Evolutionary conservation across 2,797 vertebrate genomes (phyloP).

Genomic region (Hephaestus fuliginosus): DNA sequence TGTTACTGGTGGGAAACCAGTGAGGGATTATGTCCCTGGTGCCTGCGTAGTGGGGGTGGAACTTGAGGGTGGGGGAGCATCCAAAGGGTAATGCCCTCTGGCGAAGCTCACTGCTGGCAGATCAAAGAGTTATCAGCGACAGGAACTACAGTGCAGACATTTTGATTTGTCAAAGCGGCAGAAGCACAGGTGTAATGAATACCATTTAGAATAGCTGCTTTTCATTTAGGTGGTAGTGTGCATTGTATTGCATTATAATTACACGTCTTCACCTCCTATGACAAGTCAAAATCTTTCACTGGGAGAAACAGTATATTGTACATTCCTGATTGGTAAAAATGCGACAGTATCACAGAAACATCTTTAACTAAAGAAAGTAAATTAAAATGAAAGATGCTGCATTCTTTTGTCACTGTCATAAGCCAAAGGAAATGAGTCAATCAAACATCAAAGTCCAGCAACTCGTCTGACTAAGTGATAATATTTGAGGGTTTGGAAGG

Average conservation of each 20-base stretch:
- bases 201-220: background rate
- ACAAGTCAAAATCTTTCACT: background rate
- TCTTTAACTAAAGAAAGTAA: background rate
- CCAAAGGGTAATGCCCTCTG: background rate
- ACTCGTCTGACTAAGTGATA: background rate
- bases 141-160: background rate
- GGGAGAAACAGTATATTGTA: background rate
- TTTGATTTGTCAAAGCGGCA: background rate
- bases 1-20: conserved; percentile 8
- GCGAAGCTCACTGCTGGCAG: background rate
- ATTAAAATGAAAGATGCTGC: background rate
- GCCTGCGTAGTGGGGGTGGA: background rate
- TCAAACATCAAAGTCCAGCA: background rate
- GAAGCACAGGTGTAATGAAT: background rate
- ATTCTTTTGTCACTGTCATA: background rate
- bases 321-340: background rate
- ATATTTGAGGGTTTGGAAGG: conserved; percentile 4
- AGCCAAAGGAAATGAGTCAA: background rate
- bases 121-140: background rate
- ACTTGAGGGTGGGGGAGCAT: no score
- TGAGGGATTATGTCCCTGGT: conserved; percentile 1
- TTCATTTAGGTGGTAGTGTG: background rate
- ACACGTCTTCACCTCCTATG: background rate
- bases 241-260: background rate
- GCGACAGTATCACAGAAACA: background rate